Evolutionary conservation across 2,797 vertebrate genomes (phyloP).

Genomic region (Anguilla obscura): DNA sequence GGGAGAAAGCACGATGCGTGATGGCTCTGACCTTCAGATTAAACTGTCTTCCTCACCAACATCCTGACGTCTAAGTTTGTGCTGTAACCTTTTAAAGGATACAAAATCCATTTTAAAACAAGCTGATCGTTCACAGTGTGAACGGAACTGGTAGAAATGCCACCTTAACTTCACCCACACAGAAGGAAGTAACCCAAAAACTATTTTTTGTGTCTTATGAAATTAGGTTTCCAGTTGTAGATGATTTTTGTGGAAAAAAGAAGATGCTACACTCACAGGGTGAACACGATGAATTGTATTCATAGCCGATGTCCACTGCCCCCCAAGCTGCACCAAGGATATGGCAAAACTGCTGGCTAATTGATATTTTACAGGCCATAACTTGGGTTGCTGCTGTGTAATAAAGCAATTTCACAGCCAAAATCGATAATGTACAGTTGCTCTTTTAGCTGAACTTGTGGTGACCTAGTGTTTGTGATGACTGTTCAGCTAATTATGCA

Average conservation of each 20-base stretch:
- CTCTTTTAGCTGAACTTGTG: too few relatives aligned
- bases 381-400: not conserved
- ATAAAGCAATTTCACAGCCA: not conserved
- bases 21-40: not conserved
- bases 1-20: not conserved
- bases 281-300: too few relatives aligned
- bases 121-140: not conserved
- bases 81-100: not conserved
- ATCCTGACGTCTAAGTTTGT: not conserved
- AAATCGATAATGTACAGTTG: too few relatives aligned
- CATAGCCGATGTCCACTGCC: too few relatives aligned
- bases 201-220: not conserved
- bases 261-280: too few relatives aligned
- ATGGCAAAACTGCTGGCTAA: not conserved
- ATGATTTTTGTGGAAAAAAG: not conserved
- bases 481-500: not conserved
- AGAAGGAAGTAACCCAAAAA: not conserved
- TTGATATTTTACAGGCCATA: not conserved
- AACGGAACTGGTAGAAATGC: not conserved
- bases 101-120: not conserved
- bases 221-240: not conserved
- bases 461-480: too few relatives aligned
- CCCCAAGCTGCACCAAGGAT: too few relatives aligned
- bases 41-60: not conserved
- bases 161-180: not conserved